A percentile compares a stretch with the other conserved stretches of the same genome.
These are phyloP conservation scores for Nylanderia fulva DNA, from an alignment of 1,140 invertebrate species.

Conservation along the genomic window DNA sequence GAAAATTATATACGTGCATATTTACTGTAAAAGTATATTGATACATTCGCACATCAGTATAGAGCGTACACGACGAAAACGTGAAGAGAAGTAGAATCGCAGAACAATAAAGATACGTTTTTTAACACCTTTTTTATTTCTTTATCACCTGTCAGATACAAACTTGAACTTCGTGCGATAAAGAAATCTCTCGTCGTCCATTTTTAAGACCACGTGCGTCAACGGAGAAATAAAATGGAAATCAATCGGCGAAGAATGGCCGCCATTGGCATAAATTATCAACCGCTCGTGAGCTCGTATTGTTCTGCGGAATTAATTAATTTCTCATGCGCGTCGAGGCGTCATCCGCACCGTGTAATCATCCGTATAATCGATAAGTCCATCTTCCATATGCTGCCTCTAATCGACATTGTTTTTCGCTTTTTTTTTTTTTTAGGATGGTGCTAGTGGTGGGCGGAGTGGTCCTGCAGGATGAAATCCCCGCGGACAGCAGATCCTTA, in stretches of 20 bases:
- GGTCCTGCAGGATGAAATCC: constrained; percentile 93
- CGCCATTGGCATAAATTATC: constrained; percentile 28
- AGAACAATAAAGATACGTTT: neutral
- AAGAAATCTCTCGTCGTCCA: neutral
- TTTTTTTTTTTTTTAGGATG: constrained; percentile 87
- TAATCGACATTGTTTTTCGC: neutral
- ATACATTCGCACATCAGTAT: neutral
- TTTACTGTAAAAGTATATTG: neutral
- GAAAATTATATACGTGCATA: no score
- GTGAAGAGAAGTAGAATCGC: neutral
- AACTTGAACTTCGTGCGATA: constrained; percentile 14
- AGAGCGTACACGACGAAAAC: neutral
- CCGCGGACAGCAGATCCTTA: constrained; percentile 91
- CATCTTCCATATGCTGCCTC: neutral
- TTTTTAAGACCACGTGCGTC: neutral
- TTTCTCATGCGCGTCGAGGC: neutral
- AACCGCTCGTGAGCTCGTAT: neutral
- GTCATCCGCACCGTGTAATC: neutral
- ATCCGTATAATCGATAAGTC: neutral
- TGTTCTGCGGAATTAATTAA: constrained; percentile 23
- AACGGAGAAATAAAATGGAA: constrained; percentile 23
- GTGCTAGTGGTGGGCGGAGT: constrained; percentile 94
- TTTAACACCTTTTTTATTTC: neutral
- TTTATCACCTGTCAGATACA: no score
- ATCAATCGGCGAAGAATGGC: constrained; percentile 4